Evolutionary conservation across 1,140 invertebrate species (phyloP), one percentile per base, ranked within the genome.

Genomic region (Diachasma alloeum): DNA sequence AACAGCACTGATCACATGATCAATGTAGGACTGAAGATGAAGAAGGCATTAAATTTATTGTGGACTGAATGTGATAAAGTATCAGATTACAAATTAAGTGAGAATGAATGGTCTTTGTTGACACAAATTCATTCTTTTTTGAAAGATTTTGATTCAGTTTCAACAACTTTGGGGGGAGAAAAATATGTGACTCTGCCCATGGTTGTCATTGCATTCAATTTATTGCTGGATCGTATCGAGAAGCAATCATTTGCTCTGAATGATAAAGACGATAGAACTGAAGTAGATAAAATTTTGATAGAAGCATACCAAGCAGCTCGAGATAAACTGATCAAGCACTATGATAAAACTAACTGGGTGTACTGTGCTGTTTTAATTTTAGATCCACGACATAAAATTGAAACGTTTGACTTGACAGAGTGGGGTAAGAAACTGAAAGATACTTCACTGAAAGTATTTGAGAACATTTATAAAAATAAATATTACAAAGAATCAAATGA

Each of bases 291-390:
- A 46, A 72, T 44, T 26, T 22, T 72, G 11, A 42, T 72, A 13
- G n/a, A 42, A 13, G 63, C 73, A 24, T 85, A 83, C 76, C 83
- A 86, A 82, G 81, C 83, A 76, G 81, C 81, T 63, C 56, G 81
- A 78, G 83, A 86, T 69, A 87, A 86, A 83, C 85, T 86, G 74
- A 48, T 84, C 11, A 81, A 82, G 71, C 83, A 86, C 82, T 86
- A 86, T 48, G 79, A 79, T 87, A n/a, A n/a, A n/a, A n/a, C n/a
- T n/a, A n/a, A n/a, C n/a, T n/a, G n/a, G n/a, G n/a, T n/a, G n/a
- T n/a, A 85, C 77, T 86, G 84, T 78, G 81, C 80, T 63, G 77
- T 81, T 74, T 78, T 87, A 72, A 85, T 86, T 81, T 79, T 86
- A 80, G 82, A 87, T 80, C 85, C 82, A 78, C 82, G 81, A 72